Conservation (phyloP, 2,113 vertebrate species). For the Salvelinus alpinus region DNA sequence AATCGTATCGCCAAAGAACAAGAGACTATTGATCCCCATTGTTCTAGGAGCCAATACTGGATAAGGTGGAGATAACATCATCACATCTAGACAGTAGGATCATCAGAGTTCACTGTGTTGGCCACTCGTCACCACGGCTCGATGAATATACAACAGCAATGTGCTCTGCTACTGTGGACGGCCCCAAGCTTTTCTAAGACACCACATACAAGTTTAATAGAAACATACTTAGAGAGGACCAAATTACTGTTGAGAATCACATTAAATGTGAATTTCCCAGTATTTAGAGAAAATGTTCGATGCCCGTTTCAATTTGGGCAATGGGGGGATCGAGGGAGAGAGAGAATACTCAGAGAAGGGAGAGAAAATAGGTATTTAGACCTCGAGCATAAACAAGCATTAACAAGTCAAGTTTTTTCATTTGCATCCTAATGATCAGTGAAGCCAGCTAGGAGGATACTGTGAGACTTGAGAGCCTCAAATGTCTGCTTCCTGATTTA, state of each 20-base stretch:
- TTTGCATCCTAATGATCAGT: constrained; percentile 15
- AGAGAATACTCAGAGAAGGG: neutral
- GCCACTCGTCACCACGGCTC: constrained; percentile 28
- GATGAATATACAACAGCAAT: constrained; percentile 22
- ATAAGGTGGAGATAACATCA: neutral
- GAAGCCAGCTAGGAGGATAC: constrained; percentile 30
- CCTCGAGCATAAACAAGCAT: constrained; percentile 44
- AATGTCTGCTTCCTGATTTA: constrained; percentile 30
- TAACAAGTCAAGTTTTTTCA: constrained; percentile 23
- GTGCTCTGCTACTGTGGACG: constrained; percentile 7
- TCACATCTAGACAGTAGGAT: constrained; percentile 11
- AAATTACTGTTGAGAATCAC: constrained; percentile 37
- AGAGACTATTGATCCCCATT: neutral
- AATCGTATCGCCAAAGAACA: neutral
- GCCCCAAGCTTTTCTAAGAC: constrained; percentile 1
- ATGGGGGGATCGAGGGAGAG: neutral
- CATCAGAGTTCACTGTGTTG: neutral
- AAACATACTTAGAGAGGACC: constrained; percentile 24
- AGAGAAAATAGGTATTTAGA: constrained; percentile 21
- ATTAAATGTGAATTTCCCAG: constrained; percentile 36
- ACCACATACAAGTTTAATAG: constrained; percentile 26
- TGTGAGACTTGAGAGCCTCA: neutral
- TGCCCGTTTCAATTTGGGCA: constrained; percentile 39
- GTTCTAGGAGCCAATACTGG: neutral
- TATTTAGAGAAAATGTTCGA: constrained; percentile 33